Base-by-base conservation (phyloP, 2,888 invertebrate species). In the Tipula unca region DNA sequence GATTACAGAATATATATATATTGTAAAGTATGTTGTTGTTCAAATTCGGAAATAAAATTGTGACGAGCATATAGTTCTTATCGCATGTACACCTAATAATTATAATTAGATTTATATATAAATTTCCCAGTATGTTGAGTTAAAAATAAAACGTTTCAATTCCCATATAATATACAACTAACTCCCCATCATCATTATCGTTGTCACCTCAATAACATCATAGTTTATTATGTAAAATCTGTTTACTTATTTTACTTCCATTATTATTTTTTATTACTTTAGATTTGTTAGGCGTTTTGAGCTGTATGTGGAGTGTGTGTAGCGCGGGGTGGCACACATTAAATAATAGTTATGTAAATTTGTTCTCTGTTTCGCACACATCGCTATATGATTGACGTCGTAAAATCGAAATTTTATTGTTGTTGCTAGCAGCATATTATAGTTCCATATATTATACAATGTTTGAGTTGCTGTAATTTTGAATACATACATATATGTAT, bases 21-120 rank as follows among this genome's bases (percentile, higher is more conserved):
- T n/a, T n/a, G n/a, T n/a, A n/a, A n/a, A n/a, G n/a, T n/a, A n/a
- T 69, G 69, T 69, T 69, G 69, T 69, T 69, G 69, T 69, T 69
- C 3, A 25, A 69, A 69, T 25, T 69, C 69, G 69, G 69, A 69
- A 69, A 69, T 69, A 69, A 69, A 13, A 10, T 25, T 69, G 69
- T 69, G 69, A 69, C 69, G 69, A 69, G 20, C 25, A 3, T 10
- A 3, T 1, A n/a, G n/a, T 17, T 25, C 25, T 69, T 69, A 69
- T 69, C 69, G 25, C 69, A 69, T 69, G 69, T 20, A 25, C 20
- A 69, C 25, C 69, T 69, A 69, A 69, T 69, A 69, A 3, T 25
- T 69, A 69, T 69, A 25, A 69, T 69, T 69, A 69, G 25, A 69
- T 69, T 25, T 69, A 14, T 48, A 13, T 39, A 48, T 5, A 17